Evolutionary conservation across 2,797 vertebrate species (phyloP), one percentile per base, ranked within the genome.

Genomic region (Steatocranus sp.): DNA sequence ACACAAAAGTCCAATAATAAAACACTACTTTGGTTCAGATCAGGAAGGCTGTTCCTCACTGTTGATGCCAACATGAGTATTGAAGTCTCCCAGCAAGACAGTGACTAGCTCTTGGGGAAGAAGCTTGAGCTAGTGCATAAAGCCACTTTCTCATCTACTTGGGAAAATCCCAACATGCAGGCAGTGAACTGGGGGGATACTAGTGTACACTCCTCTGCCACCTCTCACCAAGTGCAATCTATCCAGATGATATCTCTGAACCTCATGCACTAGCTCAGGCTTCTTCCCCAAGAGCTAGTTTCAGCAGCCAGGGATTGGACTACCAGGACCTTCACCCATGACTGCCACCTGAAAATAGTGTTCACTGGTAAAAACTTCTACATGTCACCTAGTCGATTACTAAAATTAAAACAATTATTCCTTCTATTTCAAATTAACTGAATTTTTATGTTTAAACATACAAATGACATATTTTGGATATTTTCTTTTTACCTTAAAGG

Each of bases 61-160:
- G n/a, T 38, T 36, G 18, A 36, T 63, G 58, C 32, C 32, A 36
- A 38, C 11, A 38, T 38, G 58, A 63, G 58, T 32, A 63, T 36
- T 63, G 32, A 63, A 63, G 58, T 63, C 32, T 63, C 11, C 58
- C 58, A 63, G 32, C 58, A 63, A 20, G 58, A 36, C 58, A 38
- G 20, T 63, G 58, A 7, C 5, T 56, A 56, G 8, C 53, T 56
- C 32, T 63, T 36, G 32, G 53, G 53, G 27, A 56, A 56, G 53
- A 56, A 56, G 54, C 30, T 27, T 56, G 54, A 56, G 54, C 36
- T 68, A 23, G 20, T 15, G 36, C 20, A 25, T n/a, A 68, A 68
- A 25, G 63, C 36, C 20, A 68, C 36, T 15, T 41, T 68, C 3
- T 68, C 36, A 68, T 43, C 36, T 68, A 25, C 63, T 68, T 41